phyloP scores from a whole-genome alignment of 2,113 vertebrate genomes.

The Mesitornis unicolor region DNA sequence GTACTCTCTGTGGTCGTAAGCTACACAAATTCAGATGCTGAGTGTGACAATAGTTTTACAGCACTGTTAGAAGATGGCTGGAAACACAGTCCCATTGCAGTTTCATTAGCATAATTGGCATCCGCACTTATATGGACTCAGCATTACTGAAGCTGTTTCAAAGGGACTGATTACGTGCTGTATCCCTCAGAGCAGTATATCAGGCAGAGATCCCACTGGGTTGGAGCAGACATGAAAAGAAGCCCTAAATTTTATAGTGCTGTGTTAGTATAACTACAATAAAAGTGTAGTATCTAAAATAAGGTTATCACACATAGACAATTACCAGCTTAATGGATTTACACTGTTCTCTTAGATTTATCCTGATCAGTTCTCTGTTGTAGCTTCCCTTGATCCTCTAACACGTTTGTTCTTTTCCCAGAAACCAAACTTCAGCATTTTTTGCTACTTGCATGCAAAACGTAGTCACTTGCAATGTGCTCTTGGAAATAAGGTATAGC shows the following conservation, averaged over 20 bases:
- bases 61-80: neutral
- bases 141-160: slow-evolving; percentile 40
- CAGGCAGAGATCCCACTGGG: slow-evolving; percentile 12
- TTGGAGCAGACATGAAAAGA: slow-evolving; percentile 44
- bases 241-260: slow-evolving; percentile 39
- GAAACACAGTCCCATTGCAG: neutral
- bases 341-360: slow-evolving; percentile 7
- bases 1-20: rapidly evolving
- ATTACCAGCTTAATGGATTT: slow-evolving; percentile 37
- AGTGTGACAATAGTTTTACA: slow-evolving; percentile 9
- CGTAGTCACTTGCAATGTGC: neutral
- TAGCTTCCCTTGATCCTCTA: neutral
- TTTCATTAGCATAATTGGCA: slow-evolving; percentile 56
- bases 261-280: slow-evolving; percentile 31
- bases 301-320: neutral
- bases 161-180: slow-evolving; percentile 54
- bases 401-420: neutral
- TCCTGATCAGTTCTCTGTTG: neutral
- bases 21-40: neutral
- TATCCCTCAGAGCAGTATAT: slow-evolving; percentile 44
- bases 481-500: neutral
- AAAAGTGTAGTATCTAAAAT: neutral
- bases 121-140: neutral
- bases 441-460: neutral
- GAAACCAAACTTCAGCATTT: neutral